These are phyloP conservation scores for Ctenodactylus gundi DNA, from an alignment of 2,113 vertebrate species.

Conservation along the genomic window DNA sequence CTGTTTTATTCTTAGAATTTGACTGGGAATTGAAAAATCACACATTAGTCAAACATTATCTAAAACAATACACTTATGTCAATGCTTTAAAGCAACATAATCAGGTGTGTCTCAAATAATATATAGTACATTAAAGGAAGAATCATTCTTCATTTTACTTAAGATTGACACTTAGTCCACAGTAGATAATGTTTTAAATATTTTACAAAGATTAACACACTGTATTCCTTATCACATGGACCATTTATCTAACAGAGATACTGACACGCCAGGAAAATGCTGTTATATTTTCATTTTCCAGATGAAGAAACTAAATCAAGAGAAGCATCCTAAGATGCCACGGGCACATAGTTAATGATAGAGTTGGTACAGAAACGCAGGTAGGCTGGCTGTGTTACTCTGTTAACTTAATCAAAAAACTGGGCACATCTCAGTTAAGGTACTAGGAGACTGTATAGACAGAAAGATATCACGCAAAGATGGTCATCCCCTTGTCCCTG, in stretches of 20 bases:
- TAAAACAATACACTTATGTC: background rate
- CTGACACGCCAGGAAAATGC: too few species aligned
- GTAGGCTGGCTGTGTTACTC: background rate
- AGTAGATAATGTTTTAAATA: background rate
- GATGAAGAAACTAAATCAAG: background rate
- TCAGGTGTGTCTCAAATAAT: background rate
- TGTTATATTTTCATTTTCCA: background rate
- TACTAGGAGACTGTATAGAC: accelerated
- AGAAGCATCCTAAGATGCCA: accelerated
- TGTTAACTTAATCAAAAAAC: background rate
- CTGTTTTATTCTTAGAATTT: background rate
- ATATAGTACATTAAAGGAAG: background rate
- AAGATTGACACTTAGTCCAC: background rate
- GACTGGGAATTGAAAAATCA: background rate
- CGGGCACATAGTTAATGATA: accelerated
- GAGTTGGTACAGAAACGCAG: background rate
- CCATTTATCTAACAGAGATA: too few species aligned
- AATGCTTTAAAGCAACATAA: background rate
- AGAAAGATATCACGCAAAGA: background rate
- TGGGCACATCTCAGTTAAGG: background rate
- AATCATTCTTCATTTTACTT: background rate
- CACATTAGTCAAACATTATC: background rate
- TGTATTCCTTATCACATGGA: background rate
- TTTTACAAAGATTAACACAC: background rate
- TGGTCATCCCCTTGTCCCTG: too few species aligned